Evolutionary conservation across 2,113 vertebrate species (phyloP).

Genomic region (Oryzias woworae): DNA sequence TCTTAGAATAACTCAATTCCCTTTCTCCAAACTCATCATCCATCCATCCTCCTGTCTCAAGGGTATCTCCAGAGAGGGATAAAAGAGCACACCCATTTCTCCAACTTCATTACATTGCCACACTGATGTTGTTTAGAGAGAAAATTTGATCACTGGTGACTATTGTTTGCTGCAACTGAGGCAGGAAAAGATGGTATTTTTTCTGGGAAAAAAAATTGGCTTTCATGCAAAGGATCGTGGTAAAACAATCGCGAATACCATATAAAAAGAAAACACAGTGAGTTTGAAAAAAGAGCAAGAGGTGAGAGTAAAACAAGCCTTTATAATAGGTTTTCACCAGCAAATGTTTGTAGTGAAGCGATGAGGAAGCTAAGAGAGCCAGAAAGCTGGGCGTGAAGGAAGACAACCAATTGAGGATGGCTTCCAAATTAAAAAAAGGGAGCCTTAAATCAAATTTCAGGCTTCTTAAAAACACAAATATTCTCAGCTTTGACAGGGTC

Average conservation of each 20-base stretch:
- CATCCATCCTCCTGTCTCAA: slow-evolving; percentile 32
- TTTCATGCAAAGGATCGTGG: slow-evolving; percentile 53
- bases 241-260: slow-evolving; percentile 50
- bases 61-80: slow-evolving; percentile 10
- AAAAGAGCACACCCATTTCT: slow-evolving; percentile 15
- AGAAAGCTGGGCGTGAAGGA: slow-evolving; percentile 9
- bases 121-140: slow-evolving; percentile 27
- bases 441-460: slow-evolving; percentile 1
- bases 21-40: slow-evolving; percentile 35
- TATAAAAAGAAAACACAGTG: slow-evolving; percentile 30
- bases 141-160: slow-evolving; percentile 28
- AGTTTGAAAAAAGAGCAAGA: slow-evolving; percentile 9
- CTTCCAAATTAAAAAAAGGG: slow-evolving; percentile 36
- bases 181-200: slow-evolving; percentile 39
- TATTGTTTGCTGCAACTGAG: slow-evolving; percentile 48
- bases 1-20: slow-evolving; percentile 42
- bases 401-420: slow-evolving; percentile 27
- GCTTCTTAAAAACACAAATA: slow-evolving; percentile 29
- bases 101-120: slow-evolving; percentile 34
- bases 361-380: slow-evolving; percentile 4
- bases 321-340: slow-evolving; percentile 47
- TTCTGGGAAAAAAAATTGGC: slow-evolving; percentile 27
- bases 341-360: slow-evolving; percentile 45
- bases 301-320: slow-evolving; percentile 8
- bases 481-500: slow-evolving; percentile 13